Conservation (phyloP, 2,888 invertebrate species). For the Agriopis marginaria region DNA sequence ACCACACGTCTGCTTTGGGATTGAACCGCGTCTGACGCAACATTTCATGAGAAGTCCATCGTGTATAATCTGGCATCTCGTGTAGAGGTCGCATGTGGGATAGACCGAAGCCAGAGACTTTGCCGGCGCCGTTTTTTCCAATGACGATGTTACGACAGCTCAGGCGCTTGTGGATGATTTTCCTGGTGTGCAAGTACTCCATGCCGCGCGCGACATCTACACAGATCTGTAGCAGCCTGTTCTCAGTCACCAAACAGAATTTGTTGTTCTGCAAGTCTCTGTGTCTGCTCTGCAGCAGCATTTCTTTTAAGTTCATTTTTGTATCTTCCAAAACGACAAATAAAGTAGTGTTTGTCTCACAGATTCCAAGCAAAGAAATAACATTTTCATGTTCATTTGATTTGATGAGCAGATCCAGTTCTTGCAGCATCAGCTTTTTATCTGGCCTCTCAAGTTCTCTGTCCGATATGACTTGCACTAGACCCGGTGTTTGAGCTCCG, state of each 20-base stretch:
- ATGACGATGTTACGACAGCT: conserved; percentile 91
- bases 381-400: conserved; percentile 90
- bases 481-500: conserved; percentile 79
- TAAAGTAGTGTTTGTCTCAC: conserved; percentile 91
- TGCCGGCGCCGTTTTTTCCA: conserved; percentile 88
- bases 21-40: conserved; percentile 89
- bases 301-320: conserved; percentile 89
- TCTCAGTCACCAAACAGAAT: conserved; percentile 87
- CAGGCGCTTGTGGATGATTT: conserved; percentile 91
- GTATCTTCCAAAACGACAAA: conserved; percentile 91
- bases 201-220: conserved; percentile 90
- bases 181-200: conserved; percentile 89
- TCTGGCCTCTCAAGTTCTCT: conserved; percentile 82
- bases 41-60: conserved; percentile 94
- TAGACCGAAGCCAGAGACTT: conserved; percentile 92
- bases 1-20: conserved; percentile 93
- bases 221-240: conserved; percentile 87
- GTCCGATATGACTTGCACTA: conserved; percentile 89
- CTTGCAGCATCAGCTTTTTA: conserved; percentile 87
- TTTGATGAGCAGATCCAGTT: conserved; percentile 90
- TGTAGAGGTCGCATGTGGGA: conserved; percentile 88
- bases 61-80: conserved; percentile 90
- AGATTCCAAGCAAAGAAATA: conserved; percentile 91
- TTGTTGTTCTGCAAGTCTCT: conserved; percentile 83
- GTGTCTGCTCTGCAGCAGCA: conserved; percentile 88